phyloP scores from a whole-genome alignment of 2,888 invertebrate genomes.

The Trichopoda pennipes region DNA sequence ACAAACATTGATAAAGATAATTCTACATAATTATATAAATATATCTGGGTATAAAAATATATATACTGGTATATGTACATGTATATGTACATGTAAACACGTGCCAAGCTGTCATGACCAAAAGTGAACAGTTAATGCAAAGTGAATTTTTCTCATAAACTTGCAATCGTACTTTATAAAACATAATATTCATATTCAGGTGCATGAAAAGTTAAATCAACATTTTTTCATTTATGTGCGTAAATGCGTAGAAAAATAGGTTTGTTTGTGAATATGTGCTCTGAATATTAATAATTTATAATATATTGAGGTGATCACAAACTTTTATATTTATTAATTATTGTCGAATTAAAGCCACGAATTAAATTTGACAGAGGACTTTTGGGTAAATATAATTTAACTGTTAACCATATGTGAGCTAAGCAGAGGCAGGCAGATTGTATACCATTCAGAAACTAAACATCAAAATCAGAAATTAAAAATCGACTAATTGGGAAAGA shows the following conservation, averaged over 20 bases:
- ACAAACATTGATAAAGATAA: slow-evolving; percentile 10
- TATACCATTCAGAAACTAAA: no score
- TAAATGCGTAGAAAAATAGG: neutral
- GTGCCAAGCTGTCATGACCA: slow-evolving; percentile 62
- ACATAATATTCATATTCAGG: slow-evolving; percentile 5
- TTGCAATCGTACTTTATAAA: slow-evolving; percentile 14
- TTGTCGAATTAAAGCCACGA: slow-evolving; percentile 5
- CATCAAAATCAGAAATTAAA: no score
- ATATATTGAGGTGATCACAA: slow-evolving; percentile 5
- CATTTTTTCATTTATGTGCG: neutral
- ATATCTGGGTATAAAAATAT: neutral
- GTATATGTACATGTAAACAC: slow-evolving; percentile 40
- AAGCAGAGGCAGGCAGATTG: no score
- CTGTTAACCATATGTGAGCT: neutral
- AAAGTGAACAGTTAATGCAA: slow-evolving; percentile 51
- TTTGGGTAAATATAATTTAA: slow-evolving; percentile 2
- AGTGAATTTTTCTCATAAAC: slow-evolving; percentile 56
- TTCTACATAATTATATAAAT: neutral
- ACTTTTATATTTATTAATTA: neutral
- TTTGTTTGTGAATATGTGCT: slow-evolving; percentile 25
- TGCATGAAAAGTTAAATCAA: slow-evolving; percentile 52
- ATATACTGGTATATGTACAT: neutral
- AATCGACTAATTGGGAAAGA: no score
- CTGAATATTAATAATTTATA: slow-evolving; percentile 47
- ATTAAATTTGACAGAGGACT: neutral